These are phyloP conservation scores for Copidosoma aretas DNA, from an alignment of 2,888 invertebrate species.

Conservation along the genomic window DNA sequence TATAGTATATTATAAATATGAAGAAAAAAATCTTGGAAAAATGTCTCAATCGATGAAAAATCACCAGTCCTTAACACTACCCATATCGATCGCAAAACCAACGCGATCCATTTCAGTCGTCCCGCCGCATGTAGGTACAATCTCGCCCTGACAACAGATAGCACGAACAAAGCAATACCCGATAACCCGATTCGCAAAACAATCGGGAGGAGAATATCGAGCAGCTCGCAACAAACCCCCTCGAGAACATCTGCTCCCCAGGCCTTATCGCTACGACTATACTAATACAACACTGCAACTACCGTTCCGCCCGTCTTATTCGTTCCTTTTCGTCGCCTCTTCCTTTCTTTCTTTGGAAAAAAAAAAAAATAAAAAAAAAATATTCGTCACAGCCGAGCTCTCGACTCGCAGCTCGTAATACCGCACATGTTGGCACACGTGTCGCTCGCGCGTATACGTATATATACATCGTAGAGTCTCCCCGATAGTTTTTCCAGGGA, in stretches of 20 bases:
- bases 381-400: neutral
- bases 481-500: slow-evolving; percentile 2
- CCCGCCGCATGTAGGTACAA: too few relatives aligned
- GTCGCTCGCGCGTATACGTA: slow-evolving; percentile 51
- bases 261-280: neutral
- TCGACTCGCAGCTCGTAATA: slow-evolving; percentile 3
- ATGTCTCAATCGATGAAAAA: too few relatives aligned
- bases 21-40: too few relatives aligned
- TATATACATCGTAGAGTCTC: too few relatives aligned
- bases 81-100: too few relatives aligned
- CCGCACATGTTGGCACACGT: slow-evolving; percentile 48
- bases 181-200: neutral
- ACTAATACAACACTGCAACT: neutral
- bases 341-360: too few relatives aligned
- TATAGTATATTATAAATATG: too few relatives aligned
- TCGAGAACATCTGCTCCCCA: neutral
- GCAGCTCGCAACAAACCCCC: neutral
- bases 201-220: neutral
- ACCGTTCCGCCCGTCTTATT: neutral
- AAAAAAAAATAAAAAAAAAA: neutral
- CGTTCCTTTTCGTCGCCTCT: neutral
- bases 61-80: too few relatives aligned
- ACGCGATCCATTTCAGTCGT: too few relatives aligned
- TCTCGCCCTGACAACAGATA: neutral
- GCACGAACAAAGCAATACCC: slow-evolving; percentile 14